These are phyloP conservation scores for Aricia agestis DNA, from an alignment of 1,140 invertebrate species.

Conservation along the genomic window DNA sequence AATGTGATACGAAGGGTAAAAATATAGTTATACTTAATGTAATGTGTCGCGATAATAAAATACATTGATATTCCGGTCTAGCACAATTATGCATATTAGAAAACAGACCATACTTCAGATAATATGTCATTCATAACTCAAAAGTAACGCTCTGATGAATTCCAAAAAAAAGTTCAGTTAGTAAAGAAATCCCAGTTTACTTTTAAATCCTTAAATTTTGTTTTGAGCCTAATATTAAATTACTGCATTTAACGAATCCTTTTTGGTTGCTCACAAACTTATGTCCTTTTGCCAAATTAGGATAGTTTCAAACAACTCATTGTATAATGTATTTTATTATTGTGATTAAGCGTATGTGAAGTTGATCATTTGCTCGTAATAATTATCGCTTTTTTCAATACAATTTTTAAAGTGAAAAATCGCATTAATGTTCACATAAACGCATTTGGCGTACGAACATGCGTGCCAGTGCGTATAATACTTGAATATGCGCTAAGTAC, in stretches of 20 bases:
- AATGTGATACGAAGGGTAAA: slow-evolving; percentile 53
- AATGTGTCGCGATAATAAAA: slow-evolving; percentile 7
- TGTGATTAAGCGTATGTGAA: neutral
- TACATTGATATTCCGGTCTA: slow-evolving; percentile 12
- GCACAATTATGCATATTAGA: neutral
- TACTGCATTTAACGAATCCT: neutral
- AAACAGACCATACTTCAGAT: neutral
- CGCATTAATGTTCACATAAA: too few relatives aligned
- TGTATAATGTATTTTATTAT: slow-evolving; percentile 16
- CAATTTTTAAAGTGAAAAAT: too few relatives aligned
- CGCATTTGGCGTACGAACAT: too few relatives aligned
- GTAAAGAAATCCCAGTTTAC: too few relatives aligned
- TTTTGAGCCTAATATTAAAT: neutral
- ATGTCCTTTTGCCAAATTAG: neutral
- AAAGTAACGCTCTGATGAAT: too few relatives aligned
- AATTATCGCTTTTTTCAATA: too few relatives aligned
- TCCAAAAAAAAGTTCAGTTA: too few relatives aligned
- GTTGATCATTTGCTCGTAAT: neutral
- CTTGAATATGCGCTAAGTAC: too few relatives aligned
- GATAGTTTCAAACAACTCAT: too few relatives aligned
- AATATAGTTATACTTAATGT: neutral
- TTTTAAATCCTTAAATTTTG: too few relatives aligned
- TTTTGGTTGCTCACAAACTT: neutral
- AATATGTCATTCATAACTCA: too few relatives aligned
- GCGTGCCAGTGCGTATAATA: too few relatives aligned